These are phyloP conservation scores for Drosophila prosaltans DNA, from an alignment of 1,140 invertebrate species.

Conservation along the genomic window DNA sequence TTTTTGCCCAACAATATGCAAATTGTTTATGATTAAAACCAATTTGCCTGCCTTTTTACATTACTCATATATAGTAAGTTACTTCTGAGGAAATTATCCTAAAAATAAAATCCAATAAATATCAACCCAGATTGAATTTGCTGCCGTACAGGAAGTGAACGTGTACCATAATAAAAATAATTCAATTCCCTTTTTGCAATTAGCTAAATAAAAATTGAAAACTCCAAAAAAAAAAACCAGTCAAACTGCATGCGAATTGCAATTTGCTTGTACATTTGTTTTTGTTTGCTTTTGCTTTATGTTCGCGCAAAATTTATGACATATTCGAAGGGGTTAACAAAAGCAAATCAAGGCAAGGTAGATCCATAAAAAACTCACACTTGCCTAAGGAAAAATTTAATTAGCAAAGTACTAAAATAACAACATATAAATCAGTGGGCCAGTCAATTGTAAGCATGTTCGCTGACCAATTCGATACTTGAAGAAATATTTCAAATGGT, in stretches of 20 bases:
- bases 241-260: constrained; percentile 10
- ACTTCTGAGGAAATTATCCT: not conserved
- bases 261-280: constrained; percentile 26
- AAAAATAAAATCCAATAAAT: constrained; percentile 27
- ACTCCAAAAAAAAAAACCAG: constrained; percentile 38
- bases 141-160: constrained; percentile 21
- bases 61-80: not conserved
- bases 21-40: not conserved
- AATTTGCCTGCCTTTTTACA: constrained; percentile 1
- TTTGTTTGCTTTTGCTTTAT: constrained; percentile 5
- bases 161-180: not conserved
- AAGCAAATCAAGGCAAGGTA: constrained; percentile 63
- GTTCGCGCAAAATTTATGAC: constrained; percentile 33
- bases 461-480: too few species aligned
- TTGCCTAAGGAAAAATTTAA: constrained; percentile 34
- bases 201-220: constrained; percentile 37
- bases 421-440: constrained; percentile 1
- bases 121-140: constrained; percentile 8
- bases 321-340: constrained; percentile 49
- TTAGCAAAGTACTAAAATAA: constrained; percentile 43
- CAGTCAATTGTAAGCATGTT: not conserved
- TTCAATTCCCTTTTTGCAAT: constrained; percentile 20
- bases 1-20: not conserved
- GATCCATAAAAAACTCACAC: constrained; percentile 31
- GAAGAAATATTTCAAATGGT: too few species aligned